Evolutionary conservation across 2,113 vertebrate genomes (phyloP).

Genomic region (Anolis sagrei): DNA sequence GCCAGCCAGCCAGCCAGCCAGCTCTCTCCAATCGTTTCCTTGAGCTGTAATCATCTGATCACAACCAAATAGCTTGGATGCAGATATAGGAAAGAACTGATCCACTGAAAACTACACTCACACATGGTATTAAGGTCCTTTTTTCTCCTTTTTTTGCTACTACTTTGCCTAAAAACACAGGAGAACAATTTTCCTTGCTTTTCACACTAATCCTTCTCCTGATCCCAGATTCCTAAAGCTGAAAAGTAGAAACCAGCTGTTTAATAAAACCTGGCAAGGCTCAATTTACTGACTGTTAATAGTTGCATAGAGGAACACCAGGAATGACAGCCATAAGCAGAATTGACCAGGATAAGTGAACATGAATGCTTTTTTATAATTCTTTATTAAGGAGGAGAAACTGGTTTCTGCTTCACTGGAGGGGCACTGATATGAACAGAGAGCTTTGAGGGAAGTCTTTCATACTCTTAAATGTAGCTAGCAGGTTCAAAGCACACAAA

Average conservation of each 20-base stretch:
- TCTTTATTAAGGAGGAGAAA: constrained; percentile 40
- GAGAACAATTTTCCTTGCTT: constrained; percentile 50
- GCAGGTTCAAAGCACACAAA: constrained; percentile 33
- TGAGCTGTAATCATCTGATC: constrained; percentile 92
- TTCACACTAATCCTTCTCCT: constrained; percentile 28
- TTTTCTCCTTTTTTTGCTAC: not conserved
- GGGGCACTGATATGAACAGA: not conserved
- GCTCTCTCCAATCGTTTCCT: constrained; percentile 86
- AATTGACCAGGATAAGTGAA: constrained; percentile 37
- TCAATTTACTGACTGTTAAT: constrained; percentile 37
- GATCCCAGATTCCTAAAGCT: constrained; percentile 54
- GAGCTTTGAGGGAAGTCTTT: not conserved
- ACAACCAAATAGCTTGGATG: constrained; percentile 82
- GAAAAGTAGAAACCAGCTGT: constrained; percentile 56
- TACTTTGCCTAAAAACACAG: constrained; percentile 59
- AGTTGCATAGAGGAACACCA: constrained; percentile 32
- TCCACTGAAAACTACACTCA: constrained; percentile 70
- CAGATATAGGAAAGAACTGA: constrained; percentile 83
- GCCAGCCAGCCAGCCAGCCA: constrained; percentile 77
- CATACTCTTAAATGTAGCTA: constrained; percentile 54
- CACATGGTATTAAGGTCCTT: constrained; percentile 42
- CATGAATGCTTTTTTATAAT: constrained; percentile 30
- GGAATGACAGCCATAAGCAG: constrained; percentile 40
- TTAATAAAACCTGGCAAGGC: constrained; percentile 54
- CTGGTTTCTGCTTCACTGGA: constrained; percentile 9